Conservation (phyloP, 2,797 vertebrate species). For the Amniataba percoides region DNA sequence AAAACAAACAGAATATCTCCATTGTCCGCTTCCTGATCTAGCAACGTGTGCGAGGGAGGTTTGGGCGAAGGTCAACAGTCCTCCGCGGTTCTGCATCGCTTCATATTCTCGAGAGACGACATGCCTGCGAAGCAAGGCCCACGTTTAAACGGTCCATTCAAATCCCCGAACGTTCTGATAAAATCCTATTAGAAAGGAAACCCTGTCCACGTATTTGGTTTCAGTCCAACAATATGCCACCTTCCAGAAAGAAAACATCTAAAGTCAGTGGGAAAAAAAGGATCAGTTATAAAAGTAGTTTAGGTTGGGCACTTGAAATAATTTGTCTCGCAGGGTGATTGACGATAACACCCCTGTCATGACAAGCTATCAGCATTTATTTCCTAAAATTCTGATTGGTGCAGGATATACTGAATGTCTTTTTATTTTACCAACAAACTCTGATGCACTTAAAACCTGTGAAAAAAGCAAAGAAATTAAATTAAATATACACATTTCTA, state of each 20-base stretch:
- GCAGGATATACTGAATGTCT: neutral
- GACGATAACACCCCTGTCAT: neutral
- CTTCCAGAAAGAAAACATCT: neutral
- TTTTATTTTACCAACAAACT: too few species aligned
- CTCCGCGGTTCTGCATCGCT: neutral
- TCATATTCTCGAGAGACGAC: neutral
- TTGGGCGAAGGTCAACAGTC: neutral
- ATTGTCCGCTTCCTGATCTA: neutral
- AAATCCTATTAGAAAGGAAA: constrained; percentile 5
- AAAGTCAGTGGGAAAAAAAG: neutral
- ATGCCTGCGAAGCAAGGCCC: neutral
- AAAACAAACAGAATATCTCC: neutral
- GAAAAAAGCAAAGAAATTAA: neutral
- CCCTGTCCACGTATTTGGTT: neutral
- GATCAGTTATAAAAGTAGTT: too few species aligned
- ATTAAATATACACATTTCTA: neutral
- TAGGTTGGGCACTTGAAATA: too few species aligned
- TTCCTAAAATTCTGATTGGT: neutral
- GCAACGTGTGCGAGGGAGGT: neutral
- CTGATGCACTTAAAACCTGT: neutral
- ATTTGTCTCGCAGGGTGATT: neutral
- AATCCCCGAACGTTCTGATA: neutral
- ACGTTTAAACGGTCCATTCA: neutral
- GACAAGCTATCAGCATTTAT: neutral
- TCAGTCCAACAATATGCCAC: neutral